Conservation (phyloP, 2,797 vertebrate genomes). For the Echeneis naucrates region DNA sequence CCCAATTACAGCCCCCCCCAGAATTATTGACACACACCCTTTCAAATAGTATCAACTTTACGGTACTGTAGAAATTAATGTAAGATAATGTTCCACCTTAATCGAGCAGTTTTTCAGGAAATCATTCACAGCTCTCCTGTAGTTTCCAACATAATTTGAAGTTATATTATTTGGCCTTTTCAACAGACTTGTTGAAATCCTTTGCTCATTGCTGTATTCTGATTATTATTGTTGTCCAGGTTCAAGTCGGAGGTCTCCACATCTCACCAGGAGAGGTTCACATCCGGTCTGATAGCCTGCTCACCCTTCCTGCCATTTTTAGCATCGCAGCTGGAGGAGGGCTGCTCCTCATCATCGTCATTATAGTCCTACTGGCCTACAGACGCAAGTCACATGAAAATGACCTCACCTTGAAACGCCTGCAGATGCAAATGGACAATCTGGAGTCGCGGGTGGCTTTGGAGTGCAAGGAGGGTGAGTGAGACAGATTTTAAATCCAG, state of each 20-base stretch:
- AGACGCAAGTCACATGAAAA: conserved; percentile 95
- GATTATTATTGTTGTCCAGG: conserved; percentile 74
- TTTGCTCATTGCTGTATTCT: neutral
- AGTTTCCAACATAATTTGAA: conserved; percentile 9
- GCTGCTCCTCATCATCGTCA: conserved; percentile 93
- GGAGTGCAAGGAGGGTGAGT: conserved; percentile 95
- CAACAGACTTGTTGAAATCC: neutral
- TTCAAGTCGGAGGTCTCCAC: conserved; percentile 92
- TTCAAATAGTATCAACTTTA: conserved; percentile 58
- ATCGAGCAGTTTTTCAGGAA: conserved; percentile 8
- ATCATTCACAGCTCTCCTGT: neutral
- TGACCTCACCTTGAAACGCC: conserved; percentile 94
- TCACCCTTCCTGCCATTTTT: conserved; percentile 93
- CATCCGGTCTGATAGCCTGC: conserved; percentile 92
- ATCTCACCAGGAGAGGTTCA: conserved; percentile 94
- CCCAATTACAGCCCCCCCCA: conserved; percentile 53
- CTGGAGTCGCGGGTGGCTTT: conserved; percentile 95
- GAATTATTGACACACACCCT: conserved; percentile 64
- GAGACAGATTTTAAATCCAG: neutral
- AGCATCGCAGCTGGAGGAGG: conserved; percentile 95
- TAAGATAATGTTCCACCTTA: conserved; percentile 7
- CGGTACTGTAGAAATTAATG: conserved; percentile 34
- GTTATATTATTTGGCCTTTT: neutral
- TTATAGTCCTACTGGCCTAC: conserved; percentile 96
- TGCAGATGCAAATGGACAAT: conserved; percentile 99